Evolutionary conservation across 2,888 invertebrate species (phyloP).

Genomic region (Apantesis nais): DNA sequence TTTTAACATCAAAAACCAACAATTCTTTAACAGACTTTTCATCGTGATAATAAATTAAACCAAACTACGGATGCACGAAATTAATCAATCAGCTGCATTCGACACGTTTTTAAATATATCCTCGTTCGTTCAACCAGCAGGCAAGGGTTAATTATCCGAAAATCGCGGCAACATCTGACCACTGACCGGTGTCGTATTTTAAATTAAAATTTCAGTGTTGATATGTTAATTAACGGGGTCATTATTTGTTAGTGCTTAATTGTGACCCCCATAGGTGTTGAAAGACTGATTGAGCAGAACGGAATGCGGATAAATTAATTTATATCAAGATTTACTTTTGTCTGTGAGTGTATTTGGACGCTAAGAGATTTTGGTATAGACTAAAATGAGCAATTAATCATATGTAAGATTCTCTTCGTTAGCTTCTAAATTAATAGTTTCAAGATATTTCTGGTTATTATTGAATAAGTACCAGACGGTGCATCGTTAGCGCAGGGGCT

Average conservation of each 20-base stretch:
- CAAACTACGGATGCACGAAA: slow-evolving; percentile 43
- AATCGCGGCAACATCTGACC: slow-evolving; percentile 49
- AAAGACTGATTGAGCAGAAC: slow-evolving; percentile 46
- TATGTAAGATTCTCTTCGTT: neutral
- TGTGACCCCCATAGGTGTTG: slow-evolving; percentile 27
- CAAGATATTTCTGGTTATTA: no score
- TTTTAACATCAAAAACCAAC: slow-evolving; percentile 22
- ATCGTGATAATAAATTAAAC: slow-evolving; percentile 44
- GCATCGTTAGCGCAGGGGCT: no score
- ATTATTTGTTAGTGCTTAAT: slow-evolving; percentile 45
- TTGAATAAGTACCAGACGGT: no score
- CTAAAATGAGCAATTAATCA: slow-evolving; percentile 1
- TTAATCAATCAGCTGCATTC: slow-evolving; percentile 62
- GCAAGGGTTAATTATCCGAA: slow-evolving; percentile 59
- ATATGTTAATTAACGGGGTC: slow-evolving; percentile 57
- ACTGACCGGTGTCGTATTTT: slow-evolving; percentile 36
- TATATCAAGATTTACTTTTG: neutral
- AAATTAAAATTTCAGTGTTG: slow-evolving; percentile 60
- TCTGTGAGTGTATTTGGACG: neutral
- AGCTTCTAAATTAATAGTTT: neutral
- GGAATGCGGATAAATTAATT: slow-evolving; percentile 15
- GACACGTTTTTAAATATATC: slow-evolving; percentile 57
- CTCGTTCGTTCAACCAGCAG: slow-evolving; percentile 32
- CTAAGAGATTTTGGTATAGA: neutral
- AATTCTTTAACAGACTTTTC: slow-evolving; percentile 31